Conservation (phyloP, 2,888 invertebrate genomes). For the Parascotia fuliginaria region DNA sequence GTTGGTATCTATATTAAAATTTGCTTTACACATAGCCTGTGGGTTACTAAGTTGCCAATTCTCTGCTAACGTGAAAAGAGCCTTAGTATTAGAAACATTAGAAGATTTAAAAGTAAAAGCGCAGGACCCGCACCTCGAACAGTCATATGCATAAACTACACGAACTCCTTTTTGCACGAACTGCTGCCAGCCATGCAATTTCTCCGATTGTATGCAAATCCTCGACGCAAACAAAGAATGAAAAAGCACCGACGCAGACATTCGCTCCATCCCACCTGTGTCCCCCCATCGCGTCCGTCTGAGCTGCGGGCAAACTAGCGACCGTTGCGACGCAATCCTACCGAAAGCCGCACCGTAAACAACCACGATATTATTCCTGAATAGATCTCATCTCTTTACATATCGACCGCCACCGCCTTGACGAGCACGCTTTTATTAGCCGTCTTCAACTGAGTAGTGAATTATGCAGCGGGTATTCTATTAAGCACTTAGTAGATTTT, state of each 20-base stretch:
- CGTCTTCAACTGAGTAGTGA: slow-evolving; percentile 71
- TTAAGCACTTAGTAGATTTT: slow-evolving; percentile 76
- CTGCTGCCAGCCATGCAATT: slow-evolving; percentile 75
- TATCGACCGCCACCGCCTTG: slow-evolving; percentile 72
- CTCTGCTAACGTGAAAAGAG: slow-evolving; percentile 5
- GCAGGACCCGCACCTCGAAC: slow-evolving; percentile 53
- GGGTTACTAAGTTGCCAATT: slow-evolving; percentile 1
- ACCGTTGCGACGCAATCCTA: slow-evolving; percentile 61
- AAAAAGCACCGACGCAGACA: slow-evolving; percentile 77
- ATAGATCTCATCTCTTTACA: slow-evolving; percentile 77
- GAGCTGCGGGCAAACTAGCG: slow-evolving; percentile 63
- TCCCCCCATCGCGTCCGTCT: slow-evolving; percentile 57
- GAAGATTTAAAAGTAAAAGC: slow-evolving; percentile 48
- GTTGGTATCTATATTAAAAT: too few relatives aligned
- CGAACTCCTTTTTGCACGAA: slow-evolving; percentile 69
- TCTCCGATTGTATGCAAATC: slow-evolving; percentile 84
- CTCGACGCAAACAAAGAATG: slow-evolving; percentile 80
- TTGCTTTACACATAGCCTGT: too few relatives aligned
- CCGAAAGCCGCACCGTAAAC: slow-evolving; percentile 60
- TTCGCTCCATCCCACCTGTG: slow-evolving; percentile 71
- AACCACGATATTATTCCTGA: slow-evolving; percentile 75
- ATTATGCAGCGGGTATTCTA: slow-evolving; percentile 78
- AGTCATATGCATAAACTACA: slow-evolving; percentile 71
- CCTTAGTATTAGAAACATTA: slow-evolving; percentile 34
- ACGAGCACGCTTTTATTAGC: slow-evolving; percentile 77